These are phyloP conservation scores for Ylistrum balloti DNA, from an alignment of 1,140 invertebrate species.

Conservation along the genomic window DNA sequence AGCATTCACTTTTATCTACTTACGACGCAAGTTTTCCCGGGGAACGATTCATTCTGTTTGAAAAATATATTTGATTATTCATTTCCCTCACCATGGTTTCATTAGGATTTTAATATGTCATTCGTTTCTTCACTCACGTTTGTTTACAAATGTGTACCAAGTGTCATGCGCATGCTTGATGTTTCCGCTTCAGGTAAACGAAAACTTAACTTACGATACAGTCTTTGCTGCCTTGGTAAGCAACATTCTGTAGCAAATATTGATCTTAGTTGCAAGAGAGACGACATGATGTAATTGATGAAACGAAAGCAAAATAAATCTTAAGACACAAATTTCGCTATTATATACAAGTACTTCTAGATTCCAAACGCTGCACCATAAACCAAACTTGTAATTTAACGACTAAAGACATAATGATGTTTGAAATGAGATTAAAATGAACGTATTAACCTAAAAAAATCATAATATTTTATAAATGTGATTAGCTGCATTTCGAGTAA, in stretches of 20 bases:
- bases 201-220: conserved; percentile 34
- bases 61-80: not conserved
- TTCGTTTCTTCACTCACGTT: no score
- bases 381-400: no score
- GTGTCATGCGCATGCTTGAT: conserved; percentile 19
- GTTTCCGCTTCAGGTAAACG: not conserved
- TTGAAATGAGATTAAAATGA: no score
- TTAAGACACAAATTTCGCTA: no score
- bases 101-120: not conserved
- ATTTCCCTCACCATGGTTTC: not conserved
- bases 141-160: not conserved
- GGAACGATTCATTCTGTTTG: conserved; percentile 32
- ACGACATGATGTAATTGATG: no score
- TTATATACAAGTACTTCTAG: no score
- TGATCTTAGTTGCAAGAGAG: not conserved
- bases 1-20: not conserved
- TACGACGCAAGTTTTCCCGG: conserved; percentile 15
- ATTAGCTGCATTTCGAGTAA: no score
- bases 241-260: not conserved
- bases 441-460: no score
- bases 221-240: not conserved
- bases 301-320: no score
- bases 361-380: no score
- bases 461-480: no score
- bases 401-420: no score